These are phyloP conservation scores for Triplophysa dalaica DNA, from an alignment of 2,113 vertebrate species.

Conservation along the genomic window DNA sequence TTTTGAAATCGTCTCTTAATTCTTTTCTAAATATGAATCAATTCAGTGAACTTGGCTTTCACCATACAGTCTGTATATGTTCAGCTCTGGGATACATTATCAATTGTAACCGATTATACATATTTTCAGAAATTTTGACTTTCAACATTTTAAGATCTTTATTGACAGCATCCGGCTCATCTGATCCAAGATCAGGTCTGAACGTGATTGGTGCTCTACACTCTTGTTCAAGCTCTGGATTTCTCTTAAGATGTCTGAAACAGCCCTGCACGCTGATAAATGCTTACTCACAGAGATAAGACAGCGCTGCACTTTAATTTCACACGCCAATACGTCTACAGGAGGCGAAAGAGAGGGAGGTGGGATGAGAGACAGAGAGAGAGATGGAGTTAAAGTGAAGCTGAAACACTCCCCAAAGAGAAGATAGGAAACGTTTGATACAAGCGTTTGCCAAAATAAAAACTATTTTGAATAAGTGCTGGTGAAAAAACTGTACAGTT, in stretches of 20 bases:
- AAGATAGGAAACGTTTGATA: neutral
- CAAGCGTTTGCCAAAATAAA: too few relatives aligned
- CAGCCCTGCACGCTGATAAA: slow-evolving; percentile 40
- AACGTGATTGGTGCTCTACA: neutral
- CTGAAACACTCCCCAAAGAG: slow-evolving; percentile 2
- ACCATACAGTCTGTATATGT: too few relatives aligned
- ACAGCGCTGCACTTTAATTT: slow-evolving; percentile 76
- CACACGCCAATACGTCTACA: slow-evolving; percentile 71
- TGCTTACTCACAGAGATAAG: slow-evolving; percentile 67
- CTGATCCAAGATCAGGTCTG: neutral
- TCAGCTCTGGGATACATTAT: too few relatives aligned
- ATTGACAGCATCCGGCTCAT: too few relatives aligned
- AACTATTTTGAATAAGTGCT: too few relatives aligned
- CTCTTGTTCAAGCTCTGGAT: neutral
- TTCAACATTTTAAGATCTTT: too few relatives aligned
- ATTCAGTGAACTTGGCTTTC: too few relatives aligned
- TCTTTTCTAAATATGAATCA: too few relatives aligned
- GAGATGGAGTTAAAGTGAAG: neutral
- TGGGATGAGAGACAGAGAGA: slow-evolving; percentile 24
- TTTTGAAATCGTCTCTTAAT: too few relatives aligned
- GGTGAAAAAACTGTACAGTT: too few relatives aligned
- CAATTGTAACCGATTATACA: too few relatives aligned
- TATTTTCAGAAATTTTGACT: too few relatives aligned
- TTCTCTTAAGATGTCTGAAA: neutral
- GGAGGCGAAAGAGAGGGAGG: slow-evolving; percentile 53